These are phyloP conservation scores for Hydrolagus affinis DNA, from an alignment of 2,113 vertebrate species.

Conservation along the genomic window DNA sequence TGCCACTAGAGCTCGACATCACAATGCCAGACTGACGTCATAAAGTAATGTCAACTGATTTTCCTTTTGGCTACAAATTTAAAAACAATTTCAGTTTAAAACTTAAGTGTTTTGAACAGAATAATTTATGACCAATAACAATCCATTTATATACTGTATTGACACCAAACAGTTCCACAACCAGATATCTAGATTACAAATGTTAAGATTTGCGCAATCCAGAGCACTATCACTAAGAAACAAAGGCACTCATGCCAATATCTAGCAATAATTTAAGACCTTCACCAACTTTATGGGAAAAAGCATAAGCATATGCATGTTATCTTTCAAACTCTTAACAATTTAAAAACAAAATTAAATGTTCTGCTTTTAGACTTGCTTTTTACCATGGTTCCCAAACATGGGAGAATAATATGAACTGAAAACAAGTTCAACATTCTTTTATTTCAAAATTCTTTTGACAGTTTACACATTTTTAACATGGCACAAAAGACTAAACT, in stretches of 20 bases:
- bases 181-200: background rate
- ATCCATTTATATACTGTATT: too few species aligned
- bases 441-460: background rate
- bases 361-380: background rate
- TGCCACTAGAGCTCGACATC: background rate
- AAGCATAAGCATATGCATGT: too few species aligned
- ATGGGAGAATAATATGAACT: background rate
- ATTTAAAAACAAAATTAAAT: too few species aligned
- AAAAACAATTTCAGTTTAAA: background rate
- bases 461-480: background rate
- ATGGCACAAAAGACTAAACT: background rate
- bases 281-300: too few species aligned
- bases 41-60: constrained; percentile 6
- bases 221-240: background rate
- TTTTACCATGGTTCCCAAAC: background rate
- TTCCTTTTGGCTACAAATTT: background rate
- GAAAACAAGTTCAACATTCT: background rate
- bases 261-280: background rate
- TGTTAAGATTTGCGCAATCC: background rate
- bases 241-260: background rate
- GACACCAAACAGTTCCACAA: background rate
- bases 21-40: constrained; percentile 17
- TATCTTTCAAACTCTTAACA: too few species aligned
- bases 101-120: background rate
- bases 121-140: background rate